These are phyloP conservation scores for Phrixothrix hirtus DNA, from an alignment of 2,888 invertebrate genomes.

Conservation along the genomic window DNA sequence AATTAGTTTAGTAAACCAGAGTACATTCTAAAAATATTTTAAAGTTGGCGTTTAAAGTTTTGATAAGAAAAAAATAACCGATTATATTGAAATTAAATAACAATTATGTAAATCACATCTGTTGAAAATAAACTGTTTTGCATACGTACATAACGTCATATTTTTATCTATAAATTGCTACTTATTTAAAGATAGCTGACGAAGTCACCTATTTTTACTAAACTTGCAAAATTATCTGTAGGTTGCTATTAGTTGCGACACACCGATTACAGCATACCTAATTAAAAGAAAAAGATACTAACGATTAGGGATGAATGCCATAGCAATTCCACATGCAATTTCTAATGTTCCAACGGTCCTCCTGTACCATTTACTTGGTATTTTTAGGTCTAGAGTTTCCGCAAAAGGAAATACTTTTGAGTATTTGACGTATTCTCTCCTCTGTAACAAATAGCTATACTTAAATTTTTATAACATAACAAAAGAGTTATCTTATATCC, in stretches of 20 bases:
- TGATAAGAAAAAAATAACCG: neutral
- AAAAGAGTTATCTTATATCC: too few relatives aligned
- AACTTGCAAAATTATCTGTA: too few relatives aligned
- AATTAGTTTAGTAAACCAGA: too few relatives aligned
- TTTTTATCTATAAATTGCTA: slow-evolving; percentile 11
- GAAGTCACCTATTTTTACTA: slow-evolving; percentile 18
- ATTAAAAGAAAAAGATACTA: slow-evolving; percentile 59
- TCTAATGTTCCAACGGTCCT: slow-evolving; percentile 82
- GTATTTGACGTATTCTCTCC: slow-evolving; percentile 93
- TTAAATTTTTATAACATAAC: slow-evolving; percentile 2
- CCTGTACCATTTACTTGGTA: slow-evolving; percentile 91
- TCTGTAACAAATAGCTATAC: slow-evolving; percentile 63
- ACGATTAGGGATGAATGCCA: slow-evolving; percentile 85
- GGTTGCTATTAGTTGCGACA: too few relatives aligned
- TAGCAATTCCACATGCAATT: slow-evolving; percentile 79
- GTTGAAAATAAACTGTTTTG: neutral
- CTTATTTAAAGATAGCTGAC: slow-evolving; percentile 22
- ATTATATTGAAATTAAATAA: neutral
- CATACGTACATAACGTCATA: neutral
- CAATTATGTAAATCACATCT: neutral
- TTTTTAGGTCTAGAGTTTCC: slow-evolving; percentile 79
- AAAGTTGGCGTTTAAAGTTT: neutral
- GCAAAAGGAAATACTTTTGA: slow-evolving; percentile 91
- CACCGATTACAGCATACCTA: too few relatives aligned
- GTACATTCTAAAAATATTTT: neutral